These are phyloP conservation scores for Dissostichus mawsoni DNA, from an alignment of 2,113 vertebrate genomes.

Conservation along the genomic window DNA sequence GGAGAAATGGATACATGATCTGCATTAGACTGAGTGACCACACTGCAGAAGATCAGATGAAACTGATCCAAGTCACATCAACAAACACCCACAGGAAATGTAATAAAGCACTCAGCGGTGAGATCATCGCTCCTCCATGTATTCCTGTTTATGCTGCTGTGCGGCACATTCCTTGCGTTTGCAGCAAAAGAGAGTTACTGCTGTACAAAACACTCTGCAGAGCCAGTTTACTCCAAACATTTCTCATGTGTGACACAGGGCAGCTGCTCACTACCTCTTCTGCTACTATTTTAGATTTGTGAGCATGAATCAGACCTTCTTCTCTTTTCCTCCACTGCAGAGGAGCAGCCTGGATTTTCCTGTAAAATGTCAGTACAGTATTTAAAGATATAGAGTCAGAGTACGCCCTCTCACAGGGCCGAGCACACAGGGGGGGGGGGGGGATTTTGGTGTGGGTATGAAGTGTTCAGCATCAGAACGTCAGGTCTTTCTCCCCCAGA, in stretches of 20 bases:
- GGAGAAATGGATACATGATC: not conserved
- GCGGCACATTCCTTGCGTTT: conserved; percentile 7
- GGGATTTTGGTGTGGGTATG: not conserved
- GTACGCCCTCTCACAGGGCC: not conserved
- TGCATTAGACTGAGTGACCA: not conserved
- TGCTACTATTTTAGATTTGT: not conserved
- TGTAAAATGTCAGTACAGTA: not conserved
- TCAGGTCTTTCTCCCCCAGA: conserved; percentile 88
- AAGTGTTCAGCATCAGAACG: conserved; percentile 75
- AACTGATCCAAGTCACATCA: conserved; percentile 34
- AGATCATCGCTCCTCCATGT: conserved; percentile 32
- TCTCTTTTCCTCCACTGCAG: conserved; percentile 15
- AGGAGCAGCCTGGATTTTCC: not conserved
- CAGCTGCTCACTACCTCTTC: conserved; percentile 2
- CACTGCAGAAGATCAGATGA: conserved; percentile 23
- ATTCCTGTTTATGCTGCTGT: conserved; percentile 31
- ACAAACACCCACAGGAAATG: conserved; percentile 63
- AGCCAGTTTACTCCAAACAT: conserved; percentile 1
- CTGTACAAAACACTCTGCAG: conserved; percentile 6
- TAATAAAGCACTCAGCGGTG: conserved; percentile 54
- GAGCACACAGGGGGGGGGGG: not conserved
- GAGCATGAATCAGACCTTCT: conserved; percentile 12
- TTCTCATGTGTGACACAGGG: conserved; percentile 4
- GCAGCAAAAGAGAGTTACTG: conserved; percentile 5
- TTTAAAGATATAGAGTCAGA: not conserved